Percentiles rank a stretch among this genome's conserved stretches.
These are phyloP conservation scores for Amphipoea lucens DNA, from an alignment of 2,888 invertebrate genomes.

Conservation along the genomic window DNA sequence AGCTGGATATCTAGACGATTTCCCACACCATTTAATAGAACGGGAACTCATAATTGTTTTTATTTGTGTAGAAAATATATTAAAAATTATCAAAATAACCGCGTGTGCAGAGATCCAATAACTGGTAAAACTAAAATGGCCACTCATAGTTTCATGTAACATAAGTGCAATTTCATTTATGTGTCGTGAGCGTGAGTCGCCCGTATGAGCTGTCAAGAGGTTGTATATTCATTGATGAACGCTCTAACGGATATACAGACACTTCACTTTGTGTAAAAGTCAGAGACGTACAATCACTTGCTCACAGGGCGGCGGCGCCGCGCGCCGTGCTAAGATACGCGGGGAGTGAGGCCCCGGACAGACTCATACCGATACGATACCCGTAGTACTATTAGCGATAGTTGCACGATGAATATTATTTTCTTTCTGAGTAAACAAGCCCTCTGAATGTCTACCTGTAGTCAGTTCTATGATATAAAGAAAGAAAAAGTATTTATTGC, in stretches of 20 bases:
- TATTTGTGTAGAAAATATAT: no score
- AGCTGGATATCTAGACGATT: no score
- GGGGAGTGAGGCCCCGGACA: not conserved
- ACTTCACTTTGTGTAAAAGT: not conserved
- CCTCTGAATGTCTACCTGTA: not conserved
- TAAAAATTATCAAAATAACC: no score
- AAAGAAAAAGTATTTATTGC: no score
- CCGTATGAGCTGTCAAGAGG: no score
- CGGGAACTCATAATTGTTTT: no score
- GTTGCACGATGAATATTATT: not conserved
- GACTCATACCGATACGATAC: not conserved
- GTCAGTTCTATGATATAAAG: not conserved
- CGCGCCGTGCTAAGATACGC: not conserved
- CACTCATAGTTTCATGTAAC: no score
- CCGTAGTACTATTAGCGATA: not conserved
- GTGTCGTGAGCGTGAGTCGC: no score
- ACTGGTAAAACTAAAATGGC: no score
- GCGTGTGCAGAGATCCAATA: no score
- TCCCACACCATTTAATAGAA: no score
- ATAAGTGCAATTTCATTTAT: no score
- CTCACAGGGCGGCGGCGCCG: not conserved
- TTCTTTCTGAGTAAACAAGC: not conserved
- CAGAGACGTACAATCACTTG: not conserved
- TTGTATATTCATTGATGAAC: not conserved
- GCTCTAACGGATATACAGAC: not conserved